These are phyloP conservation scores for Hydrotaea cyrtoneurina DNA, from an alignment of 2,888 invertebrate genomes.

Conservation along the genomic window DNA sequence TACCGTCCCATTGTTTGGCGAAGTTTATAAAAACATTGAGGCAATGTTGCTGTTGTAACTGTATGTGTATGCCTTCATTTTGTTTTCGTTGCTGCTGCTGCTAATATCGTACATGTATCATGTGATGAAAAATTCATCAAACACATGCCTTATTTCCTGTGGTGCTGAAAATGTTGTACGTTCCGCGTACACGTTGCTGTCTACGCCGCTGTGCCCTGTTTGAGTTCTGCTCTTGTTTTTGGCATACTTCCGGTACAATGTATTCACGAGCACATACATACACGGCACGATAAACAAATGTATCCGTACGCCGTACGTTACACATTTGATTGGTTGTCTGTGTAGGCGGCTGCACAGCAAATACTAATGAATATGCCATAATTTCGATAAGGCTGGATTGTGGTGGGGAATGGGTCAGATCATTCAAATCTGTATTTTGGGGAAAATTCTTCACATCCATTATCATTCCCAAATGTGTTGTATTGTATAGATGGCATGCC, in stretches of 20 bases:
- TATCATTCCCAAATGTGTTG: too few species aligned
- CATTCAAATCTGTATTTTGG: too few species aligned
- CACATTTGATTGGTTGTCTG: background rate
- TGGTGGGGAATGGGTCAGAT: background rate
- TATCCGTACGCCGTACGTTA: background rate
- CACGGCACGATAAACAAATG: background rate
- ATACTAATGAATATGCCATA: background rate
- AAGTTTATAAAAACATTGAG: too few species aligned
- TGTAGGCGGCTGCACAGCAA: background rate
- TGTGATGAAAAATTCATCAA: constrained; percentile 37
- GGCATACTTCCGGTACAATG: background rate
- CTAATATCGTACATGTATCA: background rate
- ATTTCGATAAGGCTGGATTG: background rate
- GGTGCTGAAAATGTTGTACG: background rate
- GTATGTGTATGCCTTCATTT: background rate
- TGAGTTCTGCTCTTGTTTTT: background rate
- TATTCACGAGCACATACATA: background rate
- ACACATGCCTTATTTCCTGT: constrained; percentile 16
- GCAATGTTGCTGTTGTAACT: background rate
- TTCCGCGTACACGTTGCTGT: background rate
- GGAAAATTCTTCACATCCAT: too few species aligned
- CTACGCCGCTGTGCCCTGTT: background rate
- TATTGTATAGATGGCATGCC: too few species aligned
- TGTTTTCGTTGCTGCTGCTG: background rate
- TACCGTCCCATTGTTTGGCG: too few species aligned